Percentiles rank a stretch among this genome's conserved stretches.
Evolutionary conservation across 2,113 vertebrate species (phyloP).

Genomic region (Phylloscopus whistleri): DNA sequence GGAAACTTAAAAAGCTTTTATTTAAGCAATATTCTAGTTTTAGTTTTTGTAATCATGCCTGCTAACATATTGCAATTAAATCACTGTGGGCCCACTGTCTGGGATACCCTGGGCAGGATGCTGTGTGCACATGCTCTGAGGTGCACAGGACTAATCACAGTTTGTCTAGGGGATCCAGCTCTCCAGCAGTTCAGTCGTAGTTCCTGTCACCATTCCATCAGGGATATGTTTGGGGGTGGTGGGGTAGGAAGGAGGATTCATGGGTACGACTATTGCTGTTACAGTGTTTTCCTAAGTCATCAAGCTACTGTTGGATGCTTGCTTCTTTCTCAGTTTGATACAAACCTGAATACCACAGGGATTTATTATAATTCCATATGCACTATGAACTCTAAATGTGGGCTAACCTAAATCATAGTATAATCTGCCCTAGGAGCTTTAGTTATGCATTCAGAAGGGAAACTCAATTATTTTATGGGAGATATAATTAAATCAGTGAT

Average conservation of each 20-base stretch:
- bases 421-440: neutral
- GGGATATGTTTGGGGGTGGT: fast-evolving
- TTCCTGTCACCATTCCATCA: neutral
- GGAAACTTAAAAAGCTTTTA: neutral
- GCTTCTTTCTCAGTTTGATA: neutral
- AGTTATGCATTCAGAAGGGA: neutral
- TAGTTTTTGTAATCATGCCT: neutral
- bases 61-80: neutral
- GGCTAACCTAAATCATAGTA: neutral
- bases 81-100: neutral
- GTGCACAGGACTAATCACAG: neutral
- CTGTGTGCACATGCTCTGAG: neutral
- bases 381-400: neutral
- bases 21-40: neutral
- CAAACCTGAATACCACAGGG: neutral
- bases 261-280: neutral
- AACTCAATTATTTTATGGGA: neutral
- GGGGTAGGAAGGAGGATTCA: neutral
- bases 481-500: neutral
- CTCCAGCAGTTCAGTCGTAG: neutral
- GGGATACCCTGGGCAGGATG: neutral
- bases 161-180: neutral
- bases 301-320: neutral
- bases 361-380: neutral
- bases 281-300: neutral